phyloP scores from a whole-genome alignment of 37 sponge, comb jelly and placozoan species.

The Ephydatia muelleri region DNA sequence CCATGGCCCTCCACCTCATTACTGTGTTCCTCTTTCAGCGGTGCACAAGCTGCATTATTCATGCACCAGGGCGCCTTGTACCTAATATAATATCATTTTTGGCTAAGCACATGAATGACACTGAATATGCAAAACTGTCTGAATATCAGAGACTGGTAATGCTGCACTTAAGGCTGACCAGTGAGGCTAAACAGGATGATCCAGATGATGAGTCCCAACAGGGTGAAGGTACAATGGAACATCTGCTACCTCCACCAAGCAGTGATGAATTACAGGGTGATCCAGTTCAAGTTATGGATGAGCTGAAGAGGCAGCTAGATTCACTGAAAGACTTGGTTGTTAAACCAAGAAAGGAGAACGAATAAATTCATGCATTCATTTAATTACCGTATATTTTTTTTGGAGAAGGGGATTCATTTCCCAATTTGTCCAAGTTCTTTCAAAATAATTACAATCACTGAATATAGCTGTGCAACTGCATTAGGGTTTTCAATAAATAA shows the following conservation, averaged over 20 bases:
- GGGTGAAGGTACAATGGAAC: not conserved
- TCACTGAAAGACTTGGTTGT: not conserved
- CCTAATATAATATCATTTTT: slow-evolving; percentile 64
- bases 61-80: slow-evolving; percentile 90
- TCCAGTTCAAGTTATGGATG: not conserved
- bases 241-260: not conserved
- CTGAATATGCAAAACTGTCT: not conserved
- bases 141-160: slow-evolving; percentile 29
- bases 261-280: not conserved
- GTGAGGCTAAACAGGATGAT: not conserved
- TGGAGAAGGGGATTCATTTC: not conserved
- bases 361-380: not conserved
- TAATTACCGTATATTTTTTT: not conserved
- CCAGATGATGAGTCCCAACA: not conserved
- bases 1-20: slow-evolving; percentile 85
- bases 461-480: no score
- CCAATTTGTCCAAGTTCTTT: no score
- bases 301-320: not conserved
- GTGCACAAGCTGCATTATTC: slow-evolving; percentile 69
- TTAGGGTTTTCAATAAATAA: no score
- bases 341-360: slow-evolving; percentile 2
- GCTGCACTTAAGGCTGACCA: not conserved
- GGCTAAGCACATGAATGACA: slow-evolving; percentile 11
- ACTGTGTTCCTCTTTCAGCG: slow-evolving; percentile 79
- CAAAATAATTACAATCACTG: no score